Base-by-base conservation (phyloP, 2,888 invertebrate species). In the Troilus luridus region DNA sequence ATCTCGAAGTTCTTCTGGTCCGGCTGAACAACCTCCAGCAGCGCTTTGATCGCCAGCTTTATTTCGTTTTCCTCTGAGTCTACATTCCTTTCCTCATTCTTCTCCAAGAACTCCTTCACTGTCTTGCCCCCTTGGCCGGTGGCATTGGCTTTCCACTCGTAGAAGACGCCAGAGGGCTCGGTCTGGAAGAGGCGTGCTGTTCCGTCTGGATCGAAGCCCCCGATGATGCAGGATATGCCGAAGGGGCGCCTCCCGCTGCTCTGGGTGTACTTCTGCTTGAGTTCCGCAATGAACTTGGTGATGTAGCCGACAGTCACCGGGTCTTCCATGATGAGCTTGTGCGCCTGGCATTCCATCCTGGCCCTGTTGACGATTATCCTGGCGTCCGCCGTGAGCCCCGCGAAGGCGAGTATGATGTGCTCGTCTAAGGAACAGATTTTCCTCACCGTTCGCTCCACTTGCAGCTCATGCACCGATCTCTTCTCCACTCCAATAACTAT, bases 241-340 rank as follows among this genome's bases (percentile, higher is more conserved):
- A 81, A 81, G 0, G 81, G 81, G 19, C 81, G 17, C 54, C 54
- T 81, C 19, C 81, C 81, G 14, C 81, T 81, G 17, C 81, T 81
- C 81, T 81, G 81, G 21, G 81, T 81, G 81, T 81, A 81, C 81
- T 81, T 81, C 81, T 81, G 81, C 81, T 81, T 81, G 9, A 81
- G 41, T 54, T 81, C 81, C 8, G 81, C 81, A 54, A 81, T 21
- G 54, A 81, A 81, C 81, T 54, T 81, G 54, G 54, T 54, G 27
- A 81, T 81, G 81, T 81, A 81, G 81, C 81, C 9, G 81, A 81
- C 21, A 6, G 81, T 7, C 54, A 56, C 81, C 5, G 41, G 19
- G 54, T 81, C 81, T 41, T 81, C 81, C 54, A 81, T 21, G 21
- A 54, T 81, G 10, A 81, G 54, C 81, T 21, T 81, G 54, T 81